Evolutionary conservation across 1,140 invertebrate genomes (phyloP).

Genomic region (Pogonognathellus flavescens): DNA sequence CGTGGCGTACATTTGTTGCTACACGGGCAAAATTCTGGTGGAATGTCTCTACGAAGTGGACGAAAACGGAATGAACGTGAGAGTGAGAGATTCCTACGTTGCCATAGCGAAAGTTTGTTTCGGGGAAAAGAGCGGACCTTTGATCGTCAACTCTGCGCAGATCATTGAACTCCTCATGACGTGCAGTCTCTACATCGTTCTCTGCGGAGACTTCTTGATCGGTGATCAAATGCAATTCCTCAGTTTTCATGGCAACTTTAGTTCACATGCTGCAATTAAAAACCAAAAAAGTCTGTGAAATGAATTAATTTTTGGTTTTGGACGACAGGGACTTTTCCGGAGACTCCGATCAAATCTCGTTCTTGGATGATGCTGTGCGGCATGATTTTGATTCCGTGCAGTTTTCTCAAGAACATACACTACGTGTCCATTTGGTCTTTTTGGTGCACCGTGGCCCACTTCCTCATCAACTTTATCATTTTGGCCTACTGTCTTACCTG

Average conservation of each 20-base stretch:
- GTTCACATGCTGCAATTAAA: no score
- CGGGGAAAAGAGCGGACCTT: slow-evolving; percentile 87
- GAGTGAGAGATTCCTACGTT: slow-evolving; percentile 90
- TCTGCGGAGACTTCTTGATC: slow-evolving; percentile 96
- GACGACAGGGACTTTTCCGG: slow-evolving; percentile 94
- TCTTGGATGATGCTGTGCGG: slow-evolving; percentile 98
- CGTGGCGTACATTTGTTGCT: slow-evolving; percentile 98
- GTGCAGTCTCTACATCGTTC: slow-evolving; percentile 98
- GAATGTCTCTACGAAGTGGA: slow-evolving; percentile 96
- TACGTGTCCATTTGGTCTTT: slow-evolving; percentile 94
- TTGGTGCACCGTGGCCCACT: slow-evolving; percentile 98
- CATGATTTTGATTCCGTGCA: slow-evolving; percentile 89
- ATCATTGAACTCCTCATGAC: slow-evolving; percentile 99
- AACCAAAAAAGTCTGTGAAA: background rate
- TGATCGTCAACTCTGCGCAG: slow-evolving; percentile 94
- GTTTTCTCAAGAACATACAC: slow-evolving; percentile 94
- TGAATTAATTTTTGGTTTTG: background rate
- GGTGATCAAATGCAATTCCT: slow-evolving; percentile 69
- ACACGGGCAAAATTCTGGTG: slow-evolving; percentile 96
- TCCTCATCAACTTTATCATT: slow-evolving; percentile 97
- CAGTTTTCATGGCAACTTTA: background rate
- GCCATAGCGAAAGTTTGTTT: slow-evolving; percentile 95
- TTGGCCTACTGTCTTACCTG: slow-evolving; percentile 96
- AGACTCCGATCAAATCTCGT: slow-evolving; percentile 87
- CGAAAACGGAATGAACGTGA: slow-evolving; percentile 63